phyloP scores from a whole-genome alignment of 53 echinoderm and acorn worm species.

The Stichopus horrens region DNA sequence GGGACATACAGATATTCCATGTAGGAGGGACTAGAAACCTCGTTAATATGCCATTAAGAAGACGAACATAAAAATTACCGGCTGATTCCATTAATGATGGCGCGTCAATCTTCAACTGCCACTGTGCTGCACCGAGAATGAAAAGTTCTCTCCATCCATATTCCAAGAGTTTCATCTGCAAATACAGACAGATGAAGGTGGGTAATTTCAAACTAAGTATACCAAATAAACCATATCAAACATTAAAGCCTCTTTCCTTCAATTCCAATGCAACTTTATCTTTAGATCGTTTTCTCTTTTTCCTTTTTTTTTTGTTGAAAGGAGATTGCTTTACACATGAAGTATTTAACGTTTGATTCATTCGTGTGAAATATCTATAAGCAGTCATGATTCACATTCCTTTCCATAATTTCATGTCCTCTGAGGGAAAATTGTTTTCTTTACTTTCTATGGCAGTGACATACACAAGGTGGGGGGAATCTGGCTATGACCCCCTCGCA shows the following conservation, averaged over 20 bases:
- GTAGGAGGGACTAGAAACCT: too few species aligned
- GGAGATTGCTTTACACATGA: neutral
- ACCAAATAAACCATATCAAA: too few species aligned
- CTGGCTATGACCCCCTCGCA: neutral
- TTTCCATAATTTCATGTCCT: neutral
- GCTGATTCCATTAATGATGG: slow-evolving; percentile 77
- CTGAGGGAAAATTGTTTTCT: neutral
- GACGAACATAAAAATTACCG: slow-evolving; percentile 51
- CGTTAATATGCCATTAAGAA: too few species aligned
- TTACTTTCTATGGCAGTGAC: neutral
- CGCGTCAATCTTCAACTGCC: slow-evolving; percentile 84
- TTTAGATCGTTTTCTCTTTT: neutral
- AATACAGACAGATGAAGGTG: neutral
- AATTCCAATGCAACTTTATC: neutral
- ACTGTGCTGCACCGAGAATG: slow-evolving; percentile 91
- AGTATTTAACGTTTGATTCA: too few species aligned
- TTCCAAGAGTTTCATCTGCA: slow-evolving; percentile 79
- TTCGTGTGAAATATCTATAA: too few species aligned
- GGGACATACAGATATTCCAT: too few species aligned
- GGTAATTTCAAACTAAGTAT: neutral
- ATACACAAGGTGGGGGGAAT: too few species aligned
- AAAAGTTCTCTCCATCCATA: slow-evolving; percentile 97
- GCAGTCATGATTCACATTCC: neutral
- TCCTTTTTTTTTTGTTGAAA: neutral
- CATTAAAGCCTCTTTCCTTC: too few species aligned